Conservation (phyloP, 2,888 invertebrate species). For the Uropetala carovei region DNA sequence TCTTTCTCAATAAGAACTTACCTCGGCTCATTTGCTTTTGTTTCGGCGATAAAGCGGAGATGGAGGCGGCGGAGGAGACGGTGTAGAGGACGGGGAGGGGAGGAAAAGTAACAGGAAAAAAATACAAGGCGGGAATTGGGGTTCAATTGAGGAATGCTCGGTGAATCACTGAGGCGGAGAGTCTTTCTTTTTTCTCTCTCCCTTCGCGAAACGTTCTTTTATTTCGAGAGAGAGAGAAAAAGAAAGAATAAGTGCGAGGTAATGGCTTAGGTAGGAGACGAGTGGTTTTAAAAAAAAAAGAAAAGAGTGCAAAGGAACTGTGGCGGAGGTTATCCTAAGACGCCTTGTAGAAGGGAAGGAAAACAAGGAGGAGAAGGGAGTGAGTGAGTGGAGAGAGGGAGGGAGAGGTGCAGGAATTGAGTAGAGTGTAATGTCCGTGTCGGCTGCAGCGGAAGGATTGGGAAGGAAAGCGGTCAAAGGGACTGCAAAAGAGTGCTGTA, state of each 20-base stretch:
- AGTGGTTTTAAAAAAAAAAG: not conserved
- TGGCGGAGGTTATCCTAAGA: not conserved
- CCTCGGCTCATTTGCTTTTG: not conserved
- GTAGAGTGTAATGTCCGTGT: not conserved
- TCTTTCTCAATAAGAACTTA: too few species aligned
- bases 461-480: not conserved
- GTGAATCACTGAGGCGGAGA: not conserved
- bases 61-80: too few species aligned
- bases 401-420: not conserved
- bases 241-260: not conserved
- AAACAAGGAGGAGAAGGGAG: not conserved
- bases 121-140: not conserved
- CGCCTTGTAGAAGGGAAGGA: not conserved
- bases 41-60: not conserved
- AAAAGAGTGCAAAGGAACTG: not conserved
- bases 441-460: not conserved
- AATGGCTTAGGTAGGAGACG: not conserved
- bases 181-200: not conserved
- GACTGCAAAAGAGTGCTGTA: not conserved
- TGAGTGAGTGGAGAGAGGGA: not conserved
- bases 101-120: not conserved
- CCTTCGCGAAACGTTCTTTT: not conserved
- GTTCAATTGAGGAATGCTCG: not conserved
- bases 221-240: not conserved
- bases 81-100: too few species aligned